phyloP scores from a whole-genome alignment of 2,113 vertebrate genomes.

The Apus apus region DNA sequence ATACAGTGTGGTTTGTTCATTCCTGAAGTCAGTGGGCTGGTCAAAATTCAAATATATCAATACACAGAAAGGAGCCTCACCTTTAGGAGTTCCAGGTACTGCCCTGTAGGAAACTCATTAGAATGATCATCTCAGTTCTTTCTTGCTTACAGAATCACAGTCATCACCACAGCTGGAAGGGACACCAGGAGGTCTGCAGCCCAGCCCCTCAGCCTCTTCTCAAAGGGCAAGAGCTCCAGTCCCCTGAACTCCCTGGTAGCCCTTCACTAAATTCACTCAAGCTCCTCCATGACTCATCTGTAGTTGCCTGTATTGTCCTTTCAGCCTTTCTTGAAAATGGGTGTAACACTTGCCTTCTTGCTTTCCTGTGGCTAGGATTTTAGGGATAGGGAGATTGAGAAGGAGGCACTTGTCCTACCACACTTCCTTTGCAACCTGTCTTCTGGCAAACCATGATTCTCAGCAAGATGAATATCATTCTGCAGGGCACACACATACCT shows the following conservation, averaged over 20 bases:
- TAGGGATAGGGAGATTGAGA: neutral
- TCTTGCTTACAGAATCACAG: neutral
- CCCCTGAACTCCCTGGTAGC: neutral
- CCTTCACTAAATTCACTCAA: neutral
- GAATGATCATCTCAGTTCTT: neutral
- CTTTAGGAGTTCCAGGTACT: neutral
- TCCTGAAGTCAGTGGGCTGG: neutral
- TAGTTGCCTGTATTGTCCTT: neutral
- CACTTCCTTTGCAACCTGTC: neutral
- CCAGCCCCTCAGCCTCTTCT: neutral
- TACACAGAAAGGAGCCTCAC: accelerated
- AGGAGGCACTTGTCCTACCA: neutral
- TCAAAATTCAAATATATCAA: neutral
- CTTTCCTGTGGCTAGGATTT: neutral
- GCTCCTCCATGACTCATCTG: neutral
- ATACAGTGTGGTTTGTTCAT: neutral
- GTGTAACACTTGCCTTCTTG: neutral
- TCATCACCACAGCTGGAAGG: neutral
- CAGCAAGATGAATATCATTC: neutral
- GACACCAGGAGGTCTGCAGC: neutral
- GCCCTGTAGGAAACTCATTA: neutral
- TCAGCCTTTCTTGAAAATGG: neutral
- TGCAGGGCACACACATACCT: neutral
- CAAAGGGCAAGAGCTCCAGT: neutral
- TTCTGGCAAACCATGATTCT: neutral